Base-by-base conservation (phyloP, 2,888 invertebrate species). In the Epinotia ramella region DNA sequence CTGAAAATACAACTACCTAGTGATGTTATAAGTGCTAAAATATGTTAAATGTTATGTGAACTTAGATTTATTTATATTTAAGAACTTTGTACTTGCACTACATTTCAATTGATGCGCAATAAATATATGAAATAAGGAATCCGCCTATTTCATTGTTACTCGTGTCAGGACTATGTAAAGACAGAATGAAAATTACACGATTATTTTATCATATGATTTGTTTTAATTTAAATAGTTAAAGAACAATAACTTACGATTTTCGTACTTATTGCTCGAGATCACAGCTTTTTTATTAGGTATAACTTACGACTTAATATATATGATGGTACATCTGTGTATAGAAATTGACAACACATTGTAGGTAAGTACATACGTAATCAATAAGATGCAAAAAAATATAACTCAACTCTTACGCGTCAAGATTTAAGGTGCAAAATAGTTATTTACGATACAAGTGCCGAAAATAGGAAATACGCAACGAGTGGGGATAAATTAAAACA, bases 261-360 rank as follows among this genome's bases (percentile, higher is more conserved):
- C 40, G 92, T 87, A 93, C 93, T 93, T 92, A 92, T 93, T 91
- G 91, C 82, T 88, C 91, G 92, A 91, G 91, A 94, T 94, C 94
- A 94, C 92, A 93, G 92, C 57, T 64, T 71, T 56, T 20, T 20
- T 53, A 53, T 56, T 28, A n/a, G n/a, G n/a, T n/a, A 20, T 49
- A 57, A 12, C 3, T 11, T 57, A 18, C 20, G 7, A 20, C 20
- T 20, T 7, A 57, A 57, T 20, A 53, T 53, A n/a, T 6, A 53
- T 49, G 6, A 4, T 16, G 0, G 16, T 49, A 49, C 16, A 49
- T 49, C 40, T 40, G 7, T 40, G 40, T 40, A 40, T 40, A 40
- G 1, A 40, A 40, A 40, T 40, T 40, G 40, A 7, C 7, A 40
- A 40, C 9, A 40, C 7, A 40, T 40, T 9, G 9, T 9, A 7